phyloP scores from a whole-genome alignment of 2,113 vertebrate genomes.

The Saccopteryx leptura region DNA sequence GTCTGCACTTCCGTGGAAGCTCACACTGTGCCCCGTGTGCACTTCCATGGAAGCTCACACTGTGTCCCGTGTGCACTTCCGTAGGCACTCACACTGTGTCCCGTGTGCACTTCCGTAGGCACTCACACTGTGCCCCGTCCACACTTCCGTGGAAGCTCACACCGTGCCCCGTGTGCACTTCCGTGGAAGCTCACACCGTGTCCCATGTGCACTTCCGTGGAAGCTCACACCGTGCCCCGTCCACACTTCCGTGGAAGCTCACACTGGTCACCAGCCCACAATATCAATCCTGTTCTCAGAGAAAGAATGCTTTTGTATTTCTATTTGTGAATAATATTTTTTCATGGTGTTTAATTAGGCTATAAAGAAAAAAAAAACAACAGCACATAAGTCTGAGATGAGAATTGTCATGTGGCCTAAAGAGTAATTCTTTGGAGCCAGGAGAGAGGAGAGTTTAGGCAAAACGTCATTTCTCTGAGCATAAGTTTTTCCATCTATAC shows the following conservation, averaged over 20 bases:
- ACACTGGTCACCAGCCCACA: not conserved
- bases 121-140: no score
- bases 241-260: rapidly evolving
- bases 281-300: not conserved
- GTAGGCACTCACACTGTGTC: no score
- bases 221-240: rapidly evolving
- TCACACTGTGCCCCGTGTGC: no score
- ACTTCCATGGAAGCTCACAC: no score
- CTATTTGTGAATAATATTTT: not conserved
- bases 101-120: no score
- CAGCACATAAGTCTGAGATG: not conserved
- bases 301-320: not conserved
- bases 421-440: not conserved
- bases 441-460: not conserved
- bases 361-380: not conserved
- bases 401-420: not conserved
- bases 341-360: not conserved
- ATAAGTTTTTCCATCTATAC: not conserved
- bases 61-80: no score
- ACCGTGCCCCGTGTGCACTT: no score
- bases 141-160: no score
- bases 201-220: no score
- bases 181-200: no score
- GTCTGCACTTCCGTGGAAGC: no score
- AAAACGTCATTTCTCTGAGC: not conserved